phyloP scores from a whole-genome alignment of 30 jellyfish, hydroid and myxozoan genomes.

The Cassiopea andromeda region DNA sequence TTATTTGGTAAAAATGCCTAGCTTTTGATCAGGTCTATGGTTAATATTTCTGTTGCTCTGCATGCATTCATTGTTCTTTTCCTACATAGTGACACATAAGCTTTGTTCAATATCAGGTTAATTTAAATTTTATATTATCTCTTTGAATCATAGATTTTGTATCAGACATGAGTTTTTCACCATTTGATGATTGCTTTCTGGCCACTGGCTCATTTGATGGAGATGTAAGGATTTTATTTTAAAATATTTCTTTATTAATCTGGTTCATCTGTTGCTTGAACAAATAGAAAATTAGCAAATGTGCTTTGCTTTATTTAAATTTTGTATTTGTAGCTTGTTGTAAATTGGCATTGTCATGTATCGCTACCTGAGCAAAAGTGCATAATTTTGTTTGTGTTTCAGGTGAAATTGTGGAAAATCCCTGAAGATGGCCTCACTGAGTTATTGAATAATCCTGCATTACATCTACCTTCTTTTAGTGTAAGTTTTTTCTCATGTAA shows the following conservation, averaged over 20 bases:
- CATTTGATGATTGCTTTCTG: constrained; percentile 77
- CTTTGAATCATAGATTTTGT: constrained; percentile 62
- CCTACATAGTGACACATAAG: too few relatives aligned
- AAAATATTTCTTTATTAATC: too few relatives aligned
- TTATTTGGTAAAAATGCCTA: too few relatives aligned
- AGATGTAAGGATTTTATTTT: constrained; percentile 26
- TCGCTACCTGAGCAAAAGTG: not conserved
- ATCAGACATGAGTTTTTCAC: constrained; percentile 86
- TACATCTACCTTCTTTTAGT: constrained; percentile 47
- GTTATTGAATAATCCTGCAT: constrained; percentile 24
- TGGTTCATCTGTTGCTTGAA: too few relatives aligned
- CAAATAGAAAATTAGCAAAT: too few relatives aligned
- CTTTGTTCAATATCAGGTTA: too few relatives aligned
- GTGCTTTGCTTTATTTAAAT: too few relatives aligned
- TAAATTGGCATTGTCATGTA: not conserved
- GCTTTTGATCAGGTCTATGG: too few relatives aligned
- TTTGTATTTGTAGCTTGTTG: too few relatives aligned
- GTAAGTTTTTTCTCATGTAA: not conserved
- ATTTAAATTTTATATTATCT: too few relatives aligned
- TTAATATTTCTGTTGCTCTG: too few relatives aligned
- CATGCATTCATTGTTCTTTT: too few relatives aligned
- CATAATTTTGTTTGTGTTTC: not conserved
- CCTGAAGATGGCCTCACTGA: constrained; percentile 76
- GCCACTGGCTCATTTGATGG: constrained; percentile 93
- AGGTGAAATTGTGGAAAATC: constrained; percentile 81